Base-by-base conservation (phyloP, 2,113 vertebrate species). In the Neodon shergylaensis region DNA sequence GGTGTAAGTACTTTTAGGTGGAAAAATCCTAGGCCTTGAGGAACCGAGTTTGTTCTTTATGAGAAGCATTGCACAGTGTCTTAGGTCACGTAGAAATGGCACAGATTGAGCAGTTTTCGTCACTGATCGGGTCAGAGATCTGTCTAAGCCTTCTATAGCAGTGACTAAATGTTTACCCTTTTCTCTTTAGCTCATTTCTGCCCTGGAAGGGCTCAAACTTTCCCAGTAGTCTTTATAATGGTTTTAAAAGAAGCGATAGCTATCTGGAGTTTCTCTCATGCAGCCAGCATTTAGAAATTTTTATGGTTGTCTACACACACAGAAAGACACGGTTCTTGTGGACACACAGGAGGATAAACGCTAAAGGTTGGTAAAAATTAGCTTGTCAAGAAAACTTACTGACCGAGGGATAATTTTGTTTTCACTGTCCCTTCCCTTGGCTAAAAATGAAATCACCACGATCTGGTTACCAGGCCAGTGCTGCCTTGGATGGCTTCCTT, bases 381-480 rank as follows among this genome's bases (percentile, higher is more conserved):
- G 89, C 16, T 97, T 97, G 90, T 97, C 92, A 92, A 94, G 96
- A 94, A 90, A 96, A 95, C 84, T 93, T 92, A 91, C 68, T 87
- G 82, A 88, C 77, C 52, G 49, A 94, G 77, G 89, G 86, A 87
- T 97, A 42, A 88, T 65, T 98, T 94, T 97, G 54, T 97, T 98
- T 97, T 96, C 39, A 58, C 97, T 97, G 86, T 96, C 81, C 87
- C 91, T 93, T 97, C 63, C 42, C n/a, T 83, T 96, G 88, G 81
- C 86, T 96, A 88, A 97, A 97, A 97, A 97, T 97, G 89, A 96
- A 97, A 92, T 95, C 70, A 88, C 92, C 97, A 91, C 9, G 90
- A 92, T 92, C n/a, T 98, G 47, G 44, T 97, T 98, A 97, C 96
- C 97, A 96, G 91, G 95, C 88, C 84, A 92, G 93, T 21, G 12